Percentiles rank a stretch among this genome's conserved stretches.
phyloP scores from a whole-genome alignment of 2,113 vertebrate genomes.

The Dendrocopos noguchii region DNA sequence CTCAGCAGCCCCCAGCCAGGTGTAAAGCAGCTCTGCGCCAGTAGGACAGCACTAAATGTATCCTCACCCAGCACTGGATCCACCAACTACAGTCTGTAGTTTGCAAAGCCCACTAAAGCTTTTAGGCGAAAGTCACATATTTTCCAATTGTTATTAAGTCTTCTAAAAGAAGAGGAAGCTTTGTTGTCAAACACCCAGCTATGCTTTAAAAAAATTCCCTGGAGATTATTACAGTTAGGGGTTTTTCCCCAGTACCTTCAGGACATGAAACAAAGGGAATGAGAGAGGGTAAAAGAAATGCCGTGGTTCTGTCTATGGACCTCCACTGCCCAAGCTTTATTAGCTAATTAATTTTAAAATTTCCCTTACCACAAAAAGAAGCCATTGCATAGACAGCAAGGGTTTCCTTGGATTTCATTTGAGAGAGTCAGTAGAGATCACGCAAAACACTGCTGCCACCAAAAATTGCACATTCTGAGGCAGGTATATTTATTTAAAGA shows the following conservation, averaged over 20 bases:
- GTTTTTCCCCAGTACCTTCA: neutral
- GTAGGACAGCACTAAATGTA: fast-evolving
- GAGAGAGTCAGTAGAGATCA: neutral
- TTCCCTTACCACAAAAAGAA: neutral
- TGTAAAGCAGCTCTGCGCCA: neutral
- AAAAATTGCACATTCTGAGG: neutral
- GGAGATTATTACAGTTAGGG: neutral
- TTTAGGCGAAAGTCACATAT: neutral
- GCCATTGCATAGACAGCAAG: neutral
- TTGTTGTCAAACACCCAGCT: neutral
- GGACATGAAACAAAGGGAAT: neutral
- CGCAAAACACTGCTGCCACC: neutral
- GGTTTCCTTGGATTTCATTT: neutral
- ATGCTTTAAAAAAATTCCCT: neutral
- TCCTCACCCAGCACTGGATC: neutral
- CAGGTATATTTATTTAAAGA: neutral
- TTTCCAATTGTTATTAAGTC: neutral
- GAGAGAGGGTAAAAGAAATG: neutral
- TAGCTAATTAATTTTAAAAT: neutral
- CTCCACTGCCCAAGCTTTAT: neutral
- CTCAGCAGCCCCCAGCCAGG: neutral
- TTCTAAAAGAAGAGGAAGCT: neutral
- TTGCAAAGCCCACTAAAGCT: neutral
- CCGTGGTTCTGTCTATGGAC: neutral
- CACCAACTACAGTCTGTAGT: neutral